Base-by-base conservation (phyloP, 1,140 invertebrate species). In the Zaprionus davidi region DNA sequence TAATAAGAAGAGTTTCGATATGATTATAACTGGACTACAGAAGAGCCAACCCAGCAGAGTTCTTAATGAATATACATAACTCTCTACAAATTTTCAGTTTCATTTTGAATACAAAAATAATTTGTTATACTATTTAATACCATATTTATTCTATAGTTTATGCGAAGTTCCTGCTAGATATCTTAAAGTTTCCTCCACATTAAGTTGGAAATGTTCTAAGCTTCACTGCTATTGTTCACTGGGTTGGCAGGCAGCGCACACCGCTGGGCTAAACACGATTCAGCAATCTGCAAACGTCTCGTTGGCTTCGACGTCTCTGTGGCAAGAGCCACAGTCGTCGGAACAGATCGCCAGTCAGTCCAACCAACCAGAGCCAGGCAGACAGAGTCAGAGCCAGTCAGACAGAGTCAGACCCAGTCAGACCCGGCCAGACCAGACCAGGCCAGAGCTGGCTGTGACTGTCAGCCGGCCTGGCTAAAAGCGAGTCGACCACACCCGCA, bases 401-500 rank as follows among this genome's bases (percentile, higher is more conserved):
- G 79, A 75, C 76, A 71, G 72, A 74, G 82, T 68, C 58, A 46
- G 46, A 68, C 60, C 9, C 31, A 11, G 41, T 0, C 49, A 12
- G 66, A 28, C 4, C 31, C 74, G 56, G 74, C 46, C 58, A 76
- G 72, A 73, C 68, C 49, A 53, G 70, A 63, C 71, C 78, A 79
- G 76, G 49, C 26, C 56, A 22, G 20, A 70, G 67, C 53, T 62
- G 17, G 28, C 46, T 44, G 31, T 38, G 34, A 41, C 49, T 56
- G 71, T 38, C 49, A 63, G 66, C 41, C 64, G 66, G 69, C 26
- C 51, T 56, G 66, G 56, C 57, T 71, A 70, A 69, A 75, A 88
- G 81, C 90, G 78, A 91, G 85, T 88, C 91, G 91, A 92, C 91
- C 91, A 92, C 91, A 92, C 91, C 91, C 91, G 91, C 91, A 88